Percentiles rank a stretch among this genome's conserved stretches.
Conservation (phyloP, 2,888 invertebrate species). For the Horisme vitalbata region DNA sequence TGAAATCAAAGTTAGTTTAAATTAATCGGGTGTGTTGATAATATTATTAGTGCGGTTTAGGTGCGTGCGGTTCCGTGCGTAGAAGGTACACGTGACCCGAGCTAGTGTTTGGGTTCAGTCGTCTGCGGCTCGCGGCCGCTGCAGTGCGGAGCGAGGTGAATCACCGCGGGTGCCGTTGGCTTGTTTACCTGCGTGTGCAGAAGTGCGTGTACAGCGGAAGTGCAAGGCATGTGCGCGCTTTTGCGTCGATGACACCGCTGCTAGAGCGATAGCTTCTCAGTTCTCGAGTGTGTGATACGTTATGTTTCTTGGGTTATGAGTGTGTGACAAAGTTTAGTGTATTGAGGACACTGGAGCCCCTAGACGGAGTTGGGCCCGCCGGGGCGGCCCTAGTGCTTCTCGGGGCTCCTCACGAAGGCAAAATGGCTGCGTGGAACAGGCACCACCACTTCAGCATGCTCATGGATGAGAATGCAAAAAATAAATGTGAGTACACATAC, state of each 20-base stretch:
- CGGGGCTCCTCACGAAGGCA: slow-evolving; percentile 84
- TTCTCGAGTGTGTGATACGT: slow-evolving; percentile 72
- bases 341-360: slow-evolving; percentile 85
- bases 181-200: slow-evolving; percentile 80
- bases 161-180: slow-evolving; percentile 76
- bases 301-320: slow-evolving; percentile 80
- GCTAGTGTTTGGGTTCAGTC: slow-evolving; percentile 77
- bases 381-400: slow-evolving; percentile 83
- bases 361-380: slow-evolving; percentile 84
- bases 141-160: slow-evolving; percentile 79
- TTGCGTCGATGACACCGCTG: slow-evolving; percentile 77
- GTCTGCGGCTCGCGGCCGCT: slow-evolving; percentile 69
- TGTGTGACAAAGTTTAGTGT: slow-evolving; percentile 80
- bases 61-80: slow-evolving; percentile 47
- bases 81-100: slow-evolving; percentile 71
- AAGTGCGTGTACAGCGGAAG: slow-evolving; percentile 76
- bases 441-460: slow-evolving; percentile 88
- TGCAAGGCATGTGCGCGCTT: slow-evolving; percentile 77
- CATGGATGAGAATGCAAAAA: slow-evolving; percentile 87
- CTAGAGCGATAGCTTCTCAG: slow-evolving; percentile 65
- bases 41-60: slow-evolving; percentile 63
- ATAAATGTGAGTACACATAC: slow-evolving; percentile 82
- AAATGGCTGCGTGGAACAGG: slow-evolving; percentile 89
- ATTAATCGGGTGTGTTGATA: slow-evolving; percentile 57
- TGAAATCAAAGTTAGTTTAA: slow-evolving; percentile 58